Conservation (phyloP, 2,888 invertebrate genomes). For the Drosophila robusta region DNA sequence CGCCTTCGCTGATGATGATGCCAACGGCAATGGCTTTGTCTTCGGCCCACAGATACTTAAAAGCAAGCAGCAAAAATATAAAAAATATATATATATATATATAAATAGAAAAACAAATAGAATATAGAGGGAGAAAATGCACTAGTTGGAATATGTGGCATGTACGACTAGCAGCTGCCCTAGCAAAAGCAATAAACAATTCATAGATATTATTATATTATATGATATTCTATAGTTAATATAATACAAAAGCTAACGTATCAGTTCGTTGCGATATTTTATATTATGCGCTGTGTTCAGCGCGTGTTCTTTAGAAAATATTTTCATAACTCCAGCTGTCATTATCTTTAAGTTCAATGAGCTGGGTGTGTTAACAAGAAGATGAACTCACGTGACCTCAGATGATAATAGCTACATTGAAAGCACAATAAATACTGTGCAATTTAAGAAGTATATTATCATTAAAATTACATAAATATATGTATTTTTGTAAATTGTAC, state of each 20-base stretch:
- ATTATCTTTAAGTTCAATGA: background rate
- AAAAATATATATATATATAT: conserved; percentile 16
- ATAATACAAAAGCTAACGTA: too few species aligned
- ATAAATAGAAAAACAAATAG: conserved; percentile 36
- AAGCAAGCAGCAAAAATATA: conserved; percentile 14
- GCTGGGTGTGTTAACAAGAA: background rate
- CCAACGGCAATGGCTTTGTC: conserved; percentile 63
- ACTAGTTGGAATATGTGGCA: background rate
- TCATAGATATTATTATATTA: too few species aligned
- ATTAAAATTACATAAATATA: background rate
- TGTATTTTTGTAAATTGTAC: background rate
- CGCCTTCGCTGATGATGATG: conserved; percentile 24
- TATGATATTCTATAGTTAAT: too few species aligned
- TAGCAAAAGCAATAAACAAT: background rate
- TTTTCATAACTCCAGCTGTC: background rate
- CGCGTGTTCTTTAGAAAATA: background rate
- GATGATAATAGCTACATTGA: background rate
- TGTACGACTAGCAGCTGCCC: conserved; percentile 6
- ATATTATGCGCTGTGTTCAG: too few species aligned
- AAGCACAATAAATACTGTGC: background rate
- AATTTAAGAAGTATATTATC: background rate
- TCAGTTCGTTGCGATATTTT: too few species aligned
- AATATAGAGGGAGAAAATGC: conserved; percentile 12
- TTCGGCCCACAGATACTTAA: conserved; percentile 27
- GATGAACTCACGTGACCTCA: background rate